A percentile compares a stretch with the other conserved stretches of the same genome.
Evolutionary conservation across 2,113 vertebrate genomes (phyloP).

Genomic region (Callorhinus ursinus): DNA sequence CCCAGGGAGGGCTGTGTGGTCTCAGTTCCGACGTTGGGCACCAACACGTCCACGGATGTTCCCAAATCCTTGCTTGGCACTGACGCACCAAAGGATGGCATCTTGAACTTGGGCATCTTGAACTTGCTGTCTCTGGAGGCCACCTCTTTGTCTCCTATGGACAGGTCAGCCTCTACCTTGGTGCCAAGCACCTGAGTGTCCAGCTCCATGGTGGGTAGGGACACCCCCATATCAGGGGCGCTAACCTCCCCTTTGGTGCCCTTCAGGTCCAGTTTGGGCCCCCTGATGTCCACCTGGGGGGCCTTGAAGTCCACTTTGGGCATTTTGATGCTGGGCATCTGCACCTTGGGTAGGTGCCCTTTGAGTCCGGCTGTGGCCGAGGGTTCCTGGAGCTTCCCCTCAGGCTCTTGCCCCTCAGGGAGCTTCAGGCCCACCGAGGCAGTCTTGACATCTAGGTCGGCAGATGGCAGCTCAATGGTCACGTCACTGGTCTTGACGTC

Average conservation of each 20-base stretch:
- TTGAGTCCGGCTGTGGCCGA: fast-evolving
- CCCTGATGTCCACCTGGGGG: fast-evolving
- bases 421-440: fast-evolving
- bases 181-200: fast-evolving
- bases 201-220: fast-evolving
- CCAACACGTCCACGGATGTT: no score
- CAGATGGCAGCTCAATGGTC: fast-evolving
- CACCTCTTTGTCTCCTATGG: no score
- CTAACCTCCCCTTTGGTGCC: not conserved
- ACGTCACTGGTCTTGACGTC: not conserved
- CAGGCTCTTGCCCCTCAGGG: fast-evolving
- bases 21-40: no score
- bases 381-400: fast-evolving
- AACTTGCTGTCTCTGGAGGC: no score
- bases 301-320: not conserved
- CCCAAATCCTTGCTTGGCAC: no score
- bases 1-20: no score
- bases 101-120: no score
- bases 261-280: not conserved
- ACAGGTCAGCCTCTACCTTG: no score
- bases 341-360: not conserved
- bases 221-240: fast-evolving
- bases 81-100: no score
- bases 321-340: slow-evolving; percentile 52
- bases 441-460: fast-evolving